Percentiles rank a stretch among this genome's conserved stretches.
Conservation (phyloP, 1,140 invertebrate genomes). For the Trachymyrmex cornetzi region DNA sequence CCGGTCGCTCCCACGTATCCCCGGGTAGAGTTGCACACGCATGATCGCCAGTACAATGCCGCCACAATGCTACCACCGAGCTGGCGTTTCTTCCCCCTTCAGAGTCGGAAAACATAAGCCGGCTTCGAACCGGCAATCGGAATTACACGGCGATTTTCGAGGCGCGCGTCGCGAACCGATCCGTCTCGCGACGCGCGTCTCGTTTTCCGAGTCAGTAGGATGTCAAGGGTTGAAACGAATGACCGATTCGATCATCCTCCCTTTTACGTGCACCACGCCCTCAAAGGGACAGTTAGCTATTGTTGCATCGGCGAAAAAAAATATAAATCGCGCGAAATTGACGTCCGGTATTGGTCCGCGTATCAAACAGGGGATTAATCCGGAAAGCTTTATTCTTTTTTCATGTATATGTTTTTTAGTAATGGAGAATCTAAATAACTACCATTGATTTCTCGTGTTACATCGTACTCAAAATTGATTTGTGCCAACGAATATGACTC, state of each 20-base stretch:
- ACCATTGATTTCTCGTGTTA: not conserved
- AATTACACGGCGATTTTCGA: constrained; percentile 76
- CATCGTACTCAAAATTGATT: not conserved
- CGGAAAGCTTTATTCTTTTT: constrained; percentile 46
- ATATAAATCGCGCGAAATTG: constrained; percentile 52
- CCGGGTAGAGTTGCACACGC: not conserved
- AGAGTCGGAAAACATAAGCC: constrained; percentile 44
- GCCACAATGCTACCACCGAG: constrained; percentile 49
- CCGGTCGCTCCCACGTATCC: constrained; percentile 56
- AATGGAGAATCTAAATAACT: constrained; percentile 9
- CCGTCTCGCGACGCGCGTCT: constrained; percentile 43
- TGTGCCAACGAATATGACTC: not conserved
- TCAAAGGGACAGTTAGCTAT: constrained; percentile 54
- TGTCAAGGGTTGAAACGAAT: constrained; percentile 52
- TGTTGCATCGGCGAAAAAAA: constrained; percentile 32
- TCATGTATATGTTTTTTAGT: not conserved
- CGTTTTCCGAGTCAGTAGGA: constrained; percentile 40
- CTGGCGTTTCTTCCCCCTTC: constrained; percentile 21
- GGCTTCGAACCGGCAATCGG: constrained; percentile 53
- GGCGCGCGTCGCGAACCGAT: constrained; percentile 46
- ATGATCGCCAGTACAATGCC: constrained; percentile 56
- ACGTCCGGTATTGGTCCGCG: not conserved
- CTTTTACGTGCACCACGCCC: constrained; percentile 2
- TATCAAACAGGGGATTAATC: constrained; percentile 36
- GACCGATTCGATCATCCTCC: constrained; percentile 42